Percentiles rank a stretch among this genome's conserved stretches.
These are phyloP conservation scores for Echiichthys vipera DNA, from an alignment of 2,797 vertebrate genomes.

Conservation along the genomic window DNA sequence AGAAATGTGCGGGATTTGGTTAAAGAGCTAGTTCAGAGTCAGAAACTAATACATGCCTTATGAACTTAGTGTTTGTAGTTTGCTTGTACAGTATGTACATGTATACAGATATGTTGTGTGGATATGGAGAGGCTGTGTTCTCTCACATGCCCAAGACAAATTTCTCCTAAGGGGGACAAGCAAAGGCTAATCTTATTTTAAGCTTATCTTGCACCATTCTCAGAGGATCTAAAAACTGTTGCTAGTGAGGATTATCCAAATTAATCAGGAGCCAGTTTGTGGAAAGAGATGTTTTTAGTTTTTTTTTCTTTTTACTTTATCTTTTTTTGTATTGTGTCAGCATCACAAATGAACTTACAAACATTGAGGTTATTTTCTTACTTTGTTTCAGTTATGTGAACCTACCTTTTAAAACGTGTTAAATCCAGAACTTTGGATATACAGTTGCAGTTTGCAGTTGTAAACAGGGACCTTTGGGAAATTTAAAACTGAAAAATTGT, in stretches of 20 bases:
- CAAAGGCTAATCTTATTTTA: too few relatives aligned
- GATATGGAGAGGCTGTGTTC: too few relatives aligned
- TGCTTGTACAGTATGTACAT: too few relatives aligned
- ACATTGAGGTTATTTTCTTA: not conserved
- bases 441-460: not conserved
- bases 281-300: not conserved
- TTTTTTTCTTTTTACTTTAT: not conserved
- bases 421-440: not conserved
- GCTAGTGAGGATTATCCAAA: not conserved
- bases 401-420: not conserved
- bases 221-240: not conserved
- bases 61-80: too few relatives aligned
- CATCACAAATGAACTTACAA: too few relatives aligned
- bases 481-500: slow-evolving; percentile 11
- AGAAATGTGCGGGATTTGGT: too few relatives aligned
- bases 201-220: not conserved
- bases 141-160: too few relatives aligned
- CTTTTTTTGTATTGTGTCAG: not conserved
- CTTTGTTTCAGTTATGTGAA: not conserved
- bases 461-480: not conserved
- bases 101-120: too few relatives aligned
- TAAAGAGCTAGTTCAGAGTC: too few relatives aligned
- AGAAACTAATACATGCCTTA: too few relatives aligned
- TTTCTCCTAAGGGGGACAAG: too few relatives aligned
- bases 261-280: not conserved